phyloP scores from a whole-genome alignment of 2,888 invertebrate genomes.

The Punctoribates punctum region DNA sequence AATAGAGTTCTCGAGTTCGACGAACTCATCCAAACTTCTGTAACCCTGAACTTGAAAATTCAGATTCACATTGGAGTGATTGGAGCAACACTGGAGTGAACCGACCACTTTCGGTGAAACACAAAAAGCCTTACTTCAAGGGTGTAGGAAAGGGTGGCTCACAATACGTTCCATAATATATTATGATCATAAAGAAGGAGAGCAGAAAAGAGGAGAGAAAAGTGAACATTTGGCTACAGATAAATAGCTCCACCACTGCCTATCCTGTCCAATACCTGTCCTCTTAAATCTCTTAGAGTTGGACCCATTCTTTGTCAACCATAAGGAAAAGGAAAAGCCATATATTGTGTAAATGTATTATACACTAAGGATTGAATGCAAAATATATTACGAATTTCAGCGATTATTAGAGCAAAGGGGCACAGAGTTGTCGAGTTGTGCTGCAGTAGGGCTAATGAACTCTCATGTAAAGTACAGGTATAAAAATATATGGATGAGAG shows the following conservation, averaged over 20 bases:
- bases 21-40: not conserved
- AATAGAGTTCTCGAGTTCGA: constrained; percentile 16
- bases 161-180: not conserved
- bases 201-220: not conserved
- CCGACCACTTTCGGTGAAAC: constrained; percentile 33
- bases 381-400: constrained; percentile 31
- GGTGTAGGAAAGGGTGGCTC: constrained; percentile 36
- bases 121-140: constrained; percentile 18
- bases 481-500: constrained; percentile 24
- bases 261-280: too few relatives aligned
- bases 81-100: not conserved
- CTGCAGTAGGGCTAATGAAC: constrained; percentile 29
- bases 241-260: constrained; percentile 4
- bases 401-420: constrained; percentile 24
- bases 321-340: constrained; percentile 17
- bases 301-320: not conserved
- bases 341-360: constrained; percentile 11
- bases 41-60: constrained; percentile 37
- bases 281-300: not conserved
- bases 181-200: not conserved
- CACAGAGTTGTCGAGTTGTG: not conserved
- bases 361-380: constrained; percentile 15
- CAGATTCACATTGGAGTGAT: too few relatives aligned
- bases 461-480: constrained; percentile 19
- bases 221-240: constrained; percentile 24